These are phyloP conservation scores for Drosophila sulfurigaster DNA, from an alignment of 1,140 invertebrate species.

Conservation along the genomic window DNA sequence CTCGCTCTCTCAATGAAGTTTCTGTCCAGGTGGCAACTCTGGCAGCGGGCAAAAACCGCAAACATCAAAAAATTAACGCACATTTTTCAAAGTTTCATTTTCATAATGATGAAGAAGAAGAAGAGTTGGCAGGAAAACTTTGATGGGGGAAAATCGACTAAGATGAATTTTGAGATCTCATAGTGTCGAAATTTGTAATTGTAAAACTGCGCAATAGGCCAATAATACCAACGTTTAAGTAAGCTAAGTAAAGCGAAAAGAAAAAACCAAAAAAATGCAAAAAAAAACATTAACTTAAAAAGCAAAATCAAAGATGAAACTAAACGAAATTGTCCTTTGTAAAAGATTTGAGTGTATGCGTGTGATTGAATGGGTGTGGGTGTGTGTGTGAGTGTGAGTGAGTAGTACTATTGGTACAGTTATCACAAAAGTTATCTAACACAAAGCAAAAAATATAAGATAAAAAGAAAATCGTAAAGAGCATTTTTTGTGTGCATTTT, in stretches of 20 bases:
- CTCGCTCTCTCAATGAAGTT: not conserved
- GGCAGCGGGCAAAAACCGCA: not conserved
- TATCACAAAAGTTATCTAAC: slow-evolving; percentile 61
- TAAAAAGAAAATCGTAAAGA: slow-evolving; percentile 30
- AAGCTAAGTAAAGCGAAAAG: slow-evolving; percentile 62
- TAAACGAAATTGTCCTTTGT: slow-evolving; percentile 42
- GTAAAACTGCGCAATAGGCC: slow-evolving; percentile 75
- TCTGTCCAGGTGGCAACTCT: slow-evolving; percentile 2
- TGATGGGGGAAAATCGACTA: slow-evolving; percentile 10
- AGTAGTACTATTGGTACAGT: slow-evolving; percentile 39
- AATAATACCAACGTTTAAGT: slow-evolving; percentile 73
- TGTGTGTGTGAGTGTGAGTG: slow-evolving; percentile 20
- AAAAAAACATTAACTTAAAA: not conserved
- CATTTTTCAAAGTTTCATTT: slow-evolving; percentile 8
- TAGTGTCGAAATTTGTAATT: slow-evolving; percentile 54
- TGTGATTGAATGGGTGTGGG: slow-evolving; percentile 34
- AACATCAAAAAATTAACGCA: slow-evolving; percentile 13
- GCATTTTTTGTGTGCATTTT: slow-evolving; percentile 58
- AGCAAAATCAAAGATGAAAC: slow-evolving; percentile 12
- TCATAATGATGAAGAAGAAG: not conserved
- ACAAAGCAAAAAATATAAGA: slow-evolving; percentile 18
- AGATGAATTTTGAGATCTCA: slow-evolving; percentile 40
- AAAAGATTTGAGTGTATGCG: slow-evolving; percentile 42
- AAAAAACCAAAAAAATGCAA: slow-evolving; percentile 41
- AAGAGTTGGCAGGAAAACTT: not conserved